Base-by-base conservation (phyloP, 1,140 invertebrate genomes). In the Riptortus pedestris region DNA sequence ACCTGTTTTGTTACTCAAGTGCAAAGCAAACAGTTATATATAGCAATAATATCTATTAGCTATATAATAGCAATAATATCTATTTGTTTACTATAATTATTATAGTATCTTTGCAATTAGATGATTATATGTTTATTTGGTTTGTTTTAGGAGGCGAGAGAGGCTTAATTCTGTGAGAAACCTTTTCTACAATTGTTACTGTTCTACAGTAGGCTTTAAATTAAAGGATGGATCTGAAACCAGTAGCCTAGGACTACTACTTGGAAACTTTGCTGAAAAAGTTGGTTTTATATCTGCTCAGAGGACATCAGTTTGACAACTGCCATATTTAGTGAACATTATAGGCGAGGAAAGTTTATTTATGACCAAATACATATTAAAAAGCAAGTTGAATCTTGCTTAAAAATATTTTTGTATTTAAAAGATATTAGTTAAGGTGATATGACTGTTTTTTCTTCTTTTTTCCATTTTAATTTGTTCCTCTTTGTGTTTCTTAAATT, bases 241-340 rank as follows among this genome's bases (percentile, higher is more conserved):
- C 28, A 72, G 71, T 63, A 75, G 77, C 9, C 67, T 82, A 16
- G 73, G 77, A 43, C 77, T 77, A 64, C 63, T 83, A 7, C 70
- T 82, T 18, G 80, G 79, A 59, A 80, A 79, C 64, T 76, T 82
- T 69, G 79, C 78, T 33, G 80, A 81, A 67, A 83, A 79, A 77
- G 80, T 83, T 64, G 80, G 80, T 18, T 76, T 80, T 61, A 70
- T 76, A 68, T 77, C 73, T 52, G 71, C 71, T 65, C 73, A 76
- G 68, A 73, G 74, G 55, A 76, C 75, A 65, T 73, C 76, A 58
- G 76, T 76, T 72, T 77, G 75, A 76, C 51, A 63, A 51, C 28
- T 60, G 64, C 45, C 52, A 55, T 55, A 55, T 55, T 55, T 55
- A 55, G 51, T 55, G 2, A 55, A 55, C 11, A 2, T 55, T 24